Conservation (phyloP, 2,113 vertebrate genomes). For the Takifugu bimaculatus region DNA sequence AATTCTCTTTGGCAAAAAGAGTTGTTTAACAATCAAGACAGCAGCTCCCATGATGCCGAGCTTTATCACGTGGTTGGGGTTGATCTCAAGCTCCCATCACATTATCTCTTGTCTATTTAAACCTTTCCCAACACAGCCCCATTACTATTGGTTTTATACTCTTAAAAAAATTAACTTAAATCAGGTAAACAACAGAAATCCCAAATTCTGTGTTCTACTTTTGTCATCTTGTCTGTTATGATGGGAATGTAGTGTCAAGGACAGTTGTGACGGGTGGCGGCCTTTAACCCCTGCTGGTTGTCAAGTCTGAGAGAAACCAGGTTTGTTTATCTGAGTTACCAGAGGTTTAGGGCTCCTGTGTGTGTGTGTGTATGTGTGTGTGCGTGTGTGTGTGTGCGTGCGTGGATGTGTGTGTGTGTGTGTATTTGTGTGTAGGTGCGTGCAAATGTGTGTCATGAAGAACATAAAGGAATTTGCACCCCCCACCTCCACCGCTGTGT, state of each 20-base stretch:
- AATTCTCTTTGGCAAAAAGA: slow-evolving; percentile 1
- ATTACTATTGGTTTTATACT: no score
- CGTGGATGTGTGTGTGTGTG: slow-evolving; percentile 1
- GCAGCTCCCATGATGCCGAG: no score
- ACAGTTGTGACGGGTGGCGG: not conserved
- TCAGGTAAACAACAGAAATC: no score
- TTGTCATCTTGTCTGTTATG: not conserved
- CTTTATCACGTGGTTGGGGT: no score
- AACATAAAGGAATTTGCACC: not conserved
- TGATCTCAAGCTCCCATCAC: no score
- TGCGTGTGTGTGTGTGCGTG: not conserved
- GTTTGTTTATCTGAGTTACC: slow-evolving; percentile 14
- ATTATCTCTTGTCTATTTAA: no score
- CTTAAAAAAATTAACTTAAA: no score
- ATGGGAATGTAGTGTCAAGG: not conserved
- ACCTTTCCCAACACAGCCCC: no score
- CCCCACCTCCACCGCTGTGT: not conserved
- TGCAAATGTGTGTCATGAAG: slow-evolving; percentile 8
- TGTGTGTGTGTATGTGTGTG: no score
- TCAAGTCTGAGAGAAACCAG: slow-evolving; percentile 8
- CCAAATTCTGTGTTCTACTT: no score
- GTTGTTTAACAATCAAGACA: not conserved
- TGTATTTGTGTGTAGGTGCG: slow-evolving; percentile 6
- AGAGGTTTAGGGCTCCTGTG: not conserved
- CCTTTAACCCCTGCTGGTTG: slow-evolving; percentile 6